Base-by-base conservation (phyloP, 1,140 invertebrate species). In the Lepidurus arcticus region DNA sequence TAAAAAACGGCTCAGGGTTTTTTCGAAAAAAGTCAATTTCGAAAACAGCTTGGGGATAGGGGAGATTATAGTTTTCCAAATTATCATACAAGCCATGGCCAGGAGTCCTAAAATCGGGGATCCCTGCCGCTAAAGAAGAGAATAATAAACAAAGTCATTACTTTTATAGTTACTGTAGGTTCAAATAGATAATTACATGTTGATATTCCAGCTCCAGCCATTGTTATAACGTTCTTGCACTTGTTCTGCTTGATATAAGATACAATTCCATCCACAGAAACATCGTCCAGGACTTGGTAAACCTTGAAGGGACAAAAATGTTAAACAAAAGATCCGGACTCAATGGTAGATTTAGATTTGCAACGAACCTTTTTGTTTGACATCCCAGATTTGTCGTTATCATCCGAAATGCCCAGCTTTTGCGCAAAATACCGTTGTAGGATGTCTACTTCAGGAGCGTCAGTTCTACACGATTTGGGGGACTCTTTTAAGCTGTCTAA, bases 21-120 rank as follows among this genome's bases (percentile, higher is more conserved):
- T 89, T 86, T 80, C 89, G 85, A 81, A 95, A 95, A 83, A 90
- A 95, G 76, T 90, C 89, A 42, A 98, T 90, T 84, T 97, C 95
- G 86, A 98, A 98, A 81, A 98, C 95, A n/a, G 94, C 92, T 83
- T 96, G 92, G n/a, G 96, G 95, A 87, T 96, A 90, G 0, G 95
- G 94, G 73, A 98, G 87, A 82, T 96, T 91, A 84, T 97, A 98
- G 84, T 97, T 95, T 80, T 92, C 88, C 44, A 98, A 87, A 85
- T 98, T 98, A 83, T 93, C 89, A 86, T 98, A 99, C 1, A 99
- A 85, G 5, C 97, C 97, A 80, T 91, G 93, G 43, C 91, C 92
- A 7, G 95, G 95, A 44, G 93, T 95, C 21, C 96, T 90, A 86
- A 94, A 96, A 85, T 98, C 96, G 65, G 96, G 96, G 83, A 98